phyloP scores from a whole-genome alignment of 2,888 invertebrate genomes.

The Trissonchulus sp. region DNA sequence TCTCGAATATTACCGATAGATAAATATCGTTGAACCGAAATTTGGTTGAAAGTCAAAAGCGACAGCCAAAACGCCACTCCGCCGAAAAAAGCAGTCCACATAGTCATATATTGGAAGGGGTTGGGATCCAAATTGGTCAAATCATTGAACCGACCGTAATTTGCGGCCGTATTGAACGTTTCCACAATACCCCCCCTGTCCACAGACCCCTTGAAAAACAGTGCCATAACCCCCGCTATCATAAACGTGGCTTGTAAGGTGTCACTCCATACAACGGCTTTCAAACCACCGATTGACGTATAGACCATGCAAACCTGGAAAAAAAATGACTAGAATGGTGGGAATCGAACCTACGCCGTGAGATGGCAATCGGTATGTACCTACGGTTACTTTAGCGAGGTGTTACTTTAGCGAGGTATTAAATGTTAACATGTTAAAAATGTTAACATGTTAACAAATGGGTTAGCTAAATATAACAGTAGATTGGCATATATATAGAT shows the following conservation, averaged over 20 bases:
- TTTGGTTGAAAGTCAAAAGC: slow-evolving; percentile 18
- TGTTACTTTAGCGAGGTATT: too few relatives aligned
- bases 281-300: slow-evolving; percentile 40
- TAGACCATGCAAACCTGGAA: slow-evolving; percentile 36
- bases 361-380: too few relatives aligned
- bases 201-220: slow-evolving; percentile 16
- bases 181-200: too few relatives aligned
- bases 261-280: slow-evolving; percentile 41
- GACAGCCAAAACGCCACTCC: slow-evolving; percentile 25
- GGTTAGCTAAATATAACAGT: too few relatives aligned
- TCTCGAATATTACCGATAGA: not conserved
- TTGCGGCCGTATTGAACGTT: too few relatives aligned
- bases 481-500: too few relatives aligned
- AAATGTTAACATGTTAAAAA: too few relatives aligned
- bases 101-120: slow-evolving; percentile 26
- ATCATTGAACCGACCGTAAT: too few relatives aligned
- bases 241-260: slow-evolving; percentile 38
- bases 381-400: too few relatives aligned
- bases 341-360: too few relatives aligned
- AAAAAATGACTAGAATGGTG: too few relatives aligned
- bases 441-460: too few relatives aligned
- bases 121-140: slow-evolving; percentile 21
- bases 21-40: slow-evolving; percentile 17
- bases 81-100: slow-evolving; percentile 25
- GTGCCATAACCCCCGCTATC: slow-evolving; percentile 28